phyloP scores from a whole-genome alignment of 1,140 invertebrate genomes.

The Zophobas atratus region DNA sequence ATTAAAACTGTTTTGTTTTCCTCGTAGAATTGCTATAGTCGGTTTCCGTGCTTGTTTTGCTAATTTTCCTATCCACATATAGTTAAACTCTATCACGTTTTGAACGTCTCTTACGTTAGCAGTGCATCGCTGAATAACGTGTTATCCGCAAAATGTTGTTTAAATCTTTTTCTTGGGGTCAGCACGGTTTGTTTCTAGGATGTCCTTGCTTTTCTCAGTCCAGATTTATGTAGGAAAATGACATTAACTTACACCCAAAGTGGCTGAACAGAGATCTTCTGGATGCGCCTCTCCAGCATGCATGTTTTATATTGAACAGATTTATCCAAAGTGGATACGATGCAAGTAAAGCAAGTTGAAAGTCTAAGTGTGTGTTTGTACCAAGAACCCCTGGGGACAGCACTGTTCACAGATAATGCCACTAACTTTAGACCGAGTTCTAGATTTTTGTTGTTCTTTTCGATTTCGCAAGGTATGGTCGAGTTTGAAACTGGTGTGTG shows the following conservation, averaged over 20 bases:
- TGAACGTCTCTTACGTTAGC: no score
- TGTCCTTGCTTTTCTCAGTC: no score
- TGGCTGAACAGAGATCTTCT: constrained; percentile 26
- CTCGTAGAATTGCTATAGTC: no score
- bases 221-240: constrained; percentile 31
- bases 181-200: no score
- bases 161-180: no score
- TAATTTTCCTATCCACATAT: no score
- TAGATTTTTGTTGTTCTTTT: constrained; percentile 60
- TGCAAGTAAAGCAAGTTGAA: constrained; percentile 40
- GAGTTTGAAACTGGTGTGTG: constrained; percentile 52
- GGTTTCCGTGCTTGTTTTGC: no score
- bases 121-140: no score
- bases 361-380: constrained; percentile 46
- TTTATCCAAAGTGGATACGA: constrained; percentile 44
- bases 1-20: no score
- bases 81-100: no score
- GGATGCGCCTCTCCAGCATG: constrained; percentile 22
- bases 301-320: constrained; percentile 42
- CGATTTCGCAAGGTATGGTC: constrained; percentile 56
- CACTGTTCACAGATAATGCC: constrained; percentile 58
- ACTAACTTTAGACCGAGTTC: constrained; percentile 55
- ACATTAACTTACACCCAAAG: constrained; percentile 34
- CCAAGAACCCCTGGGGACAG: constrained; percentile 46
- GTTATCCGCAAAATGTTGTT: no score